phyloP scores from a whole-genome alignment of 2,888 invertebrate genomes.

The Chaitophorus viminalis region DNA sequence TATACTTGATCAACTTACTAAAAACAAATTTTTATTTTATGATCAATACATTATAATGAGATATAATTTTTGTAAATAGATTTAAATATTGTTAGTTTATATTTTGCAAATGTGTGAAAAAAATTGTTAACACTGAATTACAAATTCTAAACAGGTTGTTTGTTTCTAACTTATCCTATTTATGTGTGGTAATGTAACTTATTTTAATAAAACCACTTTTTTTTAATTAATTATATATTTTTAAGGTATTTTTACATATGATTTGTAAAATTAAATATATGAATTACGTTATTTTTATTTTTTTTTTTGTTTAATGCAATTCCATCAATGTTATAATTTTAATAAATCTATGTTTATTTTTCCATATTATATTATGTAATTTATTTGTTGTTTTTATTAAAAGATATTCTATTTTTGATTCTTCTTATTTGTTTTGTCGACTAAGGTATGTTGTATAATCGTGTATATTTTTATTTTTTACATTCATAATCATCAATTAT shows the following conservation, averaged over 20 bases:
- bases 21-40: background rate
- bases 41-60: background rate
- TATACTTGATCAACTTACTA: background rate
- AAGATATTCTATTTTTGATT: background rate
- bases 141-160: background rate
- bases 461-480: background rate
- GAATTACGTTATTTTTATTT: background rate
- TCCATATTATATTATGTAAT: background rate
- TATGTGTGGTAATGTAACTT: background rate
- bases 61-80: background rate
- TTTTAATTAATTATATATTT: background rate
- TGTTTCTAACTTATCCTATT: background rate
- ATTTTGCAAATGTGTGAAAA: background rate
- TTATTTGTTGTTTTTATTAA: background rate
- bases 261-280: background rate
- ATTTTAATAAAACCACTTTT: background rate
- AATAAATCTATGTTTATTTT: background rate
- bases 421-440: background rate
- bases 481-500: too few species aligned
- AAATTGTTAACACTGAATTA: background rate
- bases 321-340: slow-evolving; percentile 1
- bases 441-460: background rate
- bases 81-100: background rate
- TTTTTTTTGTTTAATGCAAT: background rate
- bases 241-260: background rate